Evolutionary conservation across 2,888 invertebrate species (phyloP), one percentile per base, ranked within the genome.

Genomic region (Lithosia quadra): DNA sequence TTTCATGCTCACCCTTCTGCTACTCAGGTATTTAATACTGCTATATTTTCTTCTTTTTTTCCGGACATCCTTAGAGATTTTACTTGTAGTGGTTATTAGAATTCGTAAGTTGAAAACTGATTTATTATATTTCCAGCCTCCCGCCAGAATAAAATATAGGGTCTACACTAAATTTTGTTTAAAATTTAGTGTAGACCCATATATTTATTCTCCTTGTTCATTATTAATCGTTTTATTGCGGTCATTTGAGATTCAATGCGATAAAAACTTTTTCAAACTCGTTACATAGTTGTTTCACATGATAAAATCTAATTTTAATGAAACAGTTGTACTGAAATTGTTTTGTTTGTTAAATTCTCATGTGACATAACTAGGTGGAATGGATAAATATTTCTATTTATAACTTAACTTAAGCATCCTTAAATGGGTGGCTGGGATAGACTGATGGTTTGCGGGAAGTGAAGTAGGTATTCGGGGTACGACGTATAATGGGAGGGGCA

Each of bases 61-160:
- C 34, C 3, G 34, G 33, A 59, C 34, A 59, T 60, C 65, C 59
- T 65, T 36, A 59, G 59, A 65, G 65, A 36, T 24, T 65, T 65
- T 33, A 59, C 49, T 43, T 58, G 58, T 28, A 28, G 33, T 33
- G 22, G 58, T 49, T 65, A 24, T 49, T 43, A 33, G 24, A 56
- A 24, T 57, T 57, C 28, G 5, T 4, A 57, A 43, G 43, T 43
- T 43, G 7, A 18, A 43, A 49, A 49, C 49, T 49, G n/a, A n/a
- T 49, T n/a, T n/a, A 49, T 49, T n/a, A 18, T n/a, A n/a, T n/a
- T n/a, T n/a, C n/a, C n/a, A n/a, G n/a, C n/a, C n/a, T n/a, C n/a
- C n/a, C n/a, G n/a, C n/a, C n/a, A n/a, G n/a, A n/a, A n/a, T n/a
- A n/a, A n/a, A n/a, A n/a, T n/a, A n/a, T n/a, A n/a, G n/a, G n/a